A percentile compares a stretch with the other conserved stretches of the same genome.
phyloP scores from a whole-genome alignment of 2,888 invertebrate genomes.

The Cephus pygmeus region DNA sequence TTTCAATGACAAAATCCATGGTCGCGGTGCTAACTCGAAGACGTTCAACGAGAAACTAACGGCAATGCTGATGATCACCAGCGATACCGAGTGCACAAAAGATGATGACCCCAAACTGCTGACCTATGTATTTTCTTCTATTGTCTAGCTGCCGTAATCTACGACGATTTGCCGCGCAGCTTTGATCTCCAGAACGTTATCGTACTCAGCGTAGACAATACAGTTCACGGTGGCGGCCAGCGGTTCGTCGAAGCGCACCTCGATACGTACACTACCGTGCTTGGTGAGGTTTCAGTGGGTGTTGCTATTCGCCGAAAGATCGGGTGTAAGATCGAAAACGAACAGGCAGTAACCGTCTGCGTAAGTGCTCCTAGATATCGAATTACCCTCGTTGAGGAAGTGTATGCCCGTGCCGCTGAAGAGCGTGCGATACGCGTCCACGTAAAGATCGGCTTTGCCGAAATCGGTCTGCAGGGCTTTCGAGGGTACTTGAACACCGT shows the following conservation, averaged over 20 bases:
- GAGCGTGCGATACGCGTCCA: conserved; percentile 42
- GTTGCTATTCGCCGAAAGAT: conserved; percentile 34
- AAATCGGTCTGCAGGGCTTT: conserved; percentile 25
- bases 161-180: conserved; percentile 28
- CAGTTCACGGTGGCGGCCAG: conserved; percentile 35
- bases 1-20: conserved; percentile 10
- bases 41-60: too few species aligned
- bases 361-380: conserved; percentile 28
- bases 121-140: too few species aligned
- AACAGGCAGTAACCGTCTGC: conserved; percentile 34
- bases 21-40: background rate
- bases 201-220: conserved; percentile 44
- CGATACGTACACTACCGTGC: conserved; percentile 38
- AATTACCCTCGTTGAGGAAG: conserved; percentile 34
- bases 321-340: conserved; percentile 44
- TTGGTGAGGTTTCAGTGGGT: conserved; percentile 31
- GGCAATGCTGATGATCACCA: too few species aligned
- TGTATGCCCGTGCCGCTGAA: conserved; percentile 34
- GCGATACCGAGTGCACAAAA: too few species aligned
- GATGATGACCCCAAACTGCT: too few species aligned
- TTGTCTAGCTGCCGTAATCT: conserved; percentile 6
- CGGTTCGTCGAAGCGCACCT: conserved; percentile 35
- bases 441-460: conserved; percentile 15
- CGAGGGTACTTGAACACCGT: conserved; percentile 28
- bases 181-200: conserved; percentile 47